These are phyloP conservation scores for Ectemnius continuus DNA, from an alignment of 2,888 invertebrate genomes.

Conservation along the genomic window DNA sequence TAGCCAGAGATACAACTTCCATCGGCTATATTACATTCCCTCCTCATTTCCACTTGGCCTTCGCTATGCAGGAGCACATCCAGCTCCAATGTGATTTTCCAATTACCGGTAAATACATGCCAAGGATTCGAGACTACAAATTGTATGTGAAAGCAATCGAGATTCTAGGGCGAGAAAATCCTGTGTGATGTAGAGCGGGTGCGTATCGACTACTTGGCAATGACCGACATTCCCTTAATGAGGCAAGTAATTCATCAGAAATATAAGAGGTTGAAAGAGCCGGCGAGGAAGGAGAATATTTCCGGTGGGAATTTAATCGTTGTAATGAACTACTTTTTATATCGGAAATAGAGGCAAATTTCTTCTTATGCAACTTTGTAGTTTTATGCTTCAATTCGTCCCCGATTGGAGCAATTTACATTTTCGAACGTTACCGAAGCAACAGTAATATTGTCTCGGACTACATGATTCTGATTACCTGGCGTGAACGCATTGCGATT, in stretches of 20 bases:
- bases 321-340: no score
- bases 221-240: constrained; percentile 12
- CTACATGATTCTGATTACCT: not conserved
- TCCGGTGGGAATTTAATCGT: not conserved
- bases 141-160: no score
- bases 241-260: constrained; percentile 17
- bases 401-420: not conserved
- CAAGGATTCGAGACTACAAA: no score
- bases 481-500: no score
- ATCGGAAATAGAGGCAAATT: no score
- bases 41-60: no score
- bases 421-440: not conserved
- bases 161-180: not conserved
- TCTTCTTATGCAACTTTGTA: no score
- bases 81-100: not conserved
- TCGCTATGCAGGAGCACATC: not conserved
- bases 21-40: no score
- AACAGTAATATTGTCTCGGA: not conserved
- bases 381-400: no score
- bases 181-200: not conserved
- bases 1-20: no score
- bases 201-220: not conserved
- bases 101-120: no score
- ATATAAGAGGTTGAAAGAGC: not conserved
- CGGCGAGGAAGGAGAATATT: not conserved